Base-by-base conservation (phyloP, 2,888 invertebrate species). In the Nemotelus pantherinus region DNA sequence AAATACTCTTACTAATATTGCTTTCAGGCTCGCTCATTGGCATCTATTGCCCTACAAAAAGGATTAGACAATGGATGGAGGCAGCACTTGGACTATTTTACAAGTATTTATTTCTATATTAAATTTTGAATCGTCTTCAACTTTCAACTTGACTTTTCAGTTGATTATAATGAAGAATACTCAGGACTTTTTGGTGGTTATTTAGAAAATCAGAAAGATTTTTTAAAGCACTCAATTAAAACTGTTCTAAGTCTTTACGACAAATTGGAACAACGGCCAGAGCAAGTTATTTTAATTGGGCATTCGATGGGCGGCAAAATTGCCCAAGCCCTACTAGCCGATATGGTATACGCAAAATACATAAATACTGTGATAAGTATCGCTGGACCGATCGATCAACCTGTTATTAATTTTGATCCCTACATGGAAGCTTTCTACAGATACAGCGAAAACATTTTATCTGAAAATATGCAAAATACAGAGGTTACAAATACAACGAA, bases 221-320 rank as follows among this genome's bases (percentile, higher is more conserved):
- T 92, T 88, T 91, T 93, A 48, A 90, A 91, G 65, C 87, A 89
- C 67, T 93, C 93, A 80, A 90, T 98, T 76, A 86, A 90, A 74
- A 90, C 90, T 82, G 93, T 98, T 83, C 88, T 96, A 77, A 89
- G 90, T 74, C 87, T 98, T 63, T 98, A 98, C 80, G 86, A 86
- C 79, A 82, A 86, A 81, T 82, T 88, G 78, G 87, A 88, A 9
- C 85, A 87, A 76, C 82, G 81, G 82, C 93, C 90, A 1, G 87
- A 85, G 47, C 89, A 90, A 65, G 91, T 99, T 25, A 90, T 97
- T 65, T 85, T 99, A 1, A 92, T 98, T 84, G 98, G 97, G 4
- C 98, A 99, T 89, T 99, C 98, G 6, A 97, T 98, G 95, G 97
- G 97, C 81, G 97, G 96, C 10, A 88, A 96, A 68, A 89, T 97